Evolutionary conservation across 2,888 invertebrate genomes (phyloP).

Genomic region (Empis livida): DNA sequence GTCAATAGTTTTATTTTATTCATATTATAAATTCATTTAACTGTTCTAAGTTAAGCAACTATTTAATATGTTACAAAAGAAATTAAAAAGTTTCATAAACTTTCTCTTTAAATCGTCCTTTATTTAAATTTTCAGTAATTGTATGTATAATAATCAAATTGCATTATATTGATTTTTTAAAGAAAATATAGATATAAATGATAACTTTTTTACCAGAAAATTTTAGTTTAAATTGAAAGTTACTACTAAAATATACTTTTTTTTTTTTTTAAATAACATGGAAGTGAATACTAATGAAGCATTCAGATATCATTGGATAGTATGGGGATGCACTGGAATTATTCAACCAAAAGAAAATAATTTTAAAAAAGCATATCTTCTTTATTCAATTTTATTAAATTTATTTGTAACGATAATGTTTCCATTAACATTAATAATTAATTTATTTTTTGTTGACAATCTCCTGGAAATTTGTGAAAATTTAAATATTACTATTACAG

Average conservation of each 20-base stretch:
- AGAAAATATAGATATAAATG: no score
- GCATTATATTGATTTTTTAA: no score
- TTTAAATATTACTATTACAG: slow-evolving; percentile 27
- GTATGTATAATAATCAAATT: no score
- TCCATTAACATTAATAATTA: slow-evolving; percentile 23
- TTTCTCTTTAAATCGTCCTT: no score
- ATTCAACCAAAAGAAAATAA: slow-evolving; percentile 13
- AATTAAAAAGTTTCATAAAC: no score
- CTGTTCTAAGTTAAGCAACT: no score
- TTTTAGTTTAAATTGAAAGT: background rate
- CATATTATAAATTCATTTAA: no score
- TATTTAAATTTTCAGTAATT: no score
- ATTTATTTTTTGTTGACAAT: slow-evolving; percentile 19
- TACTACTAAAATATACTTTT: background rate
- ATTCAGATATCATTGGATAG: slow-evolving; percentile 26
- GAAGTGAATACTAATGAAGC: slow-evolving; percentile 18
- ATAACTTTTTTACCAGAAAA: no score
- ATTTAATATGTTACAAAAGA: no score
- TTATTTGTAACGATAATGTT: slow-evolving; percentile 22
- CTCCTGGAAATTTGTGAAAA: slow-evolving; percentile 25
- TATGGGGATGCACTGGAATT: slow-evolving; percentile 26
- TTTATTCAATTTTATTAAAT: slow-evolving; percentile 20
- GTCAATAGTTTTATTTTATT: no score
- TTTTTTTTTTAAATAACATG: background rate
- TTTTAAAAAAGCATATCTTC: slow-evolving; percentile 11